Evolutionary conservation across 2,888 invertebrate species (phyloP), one percentile per base, ranked within the genome.

Genomic region (Noctua janthe): DNA sequence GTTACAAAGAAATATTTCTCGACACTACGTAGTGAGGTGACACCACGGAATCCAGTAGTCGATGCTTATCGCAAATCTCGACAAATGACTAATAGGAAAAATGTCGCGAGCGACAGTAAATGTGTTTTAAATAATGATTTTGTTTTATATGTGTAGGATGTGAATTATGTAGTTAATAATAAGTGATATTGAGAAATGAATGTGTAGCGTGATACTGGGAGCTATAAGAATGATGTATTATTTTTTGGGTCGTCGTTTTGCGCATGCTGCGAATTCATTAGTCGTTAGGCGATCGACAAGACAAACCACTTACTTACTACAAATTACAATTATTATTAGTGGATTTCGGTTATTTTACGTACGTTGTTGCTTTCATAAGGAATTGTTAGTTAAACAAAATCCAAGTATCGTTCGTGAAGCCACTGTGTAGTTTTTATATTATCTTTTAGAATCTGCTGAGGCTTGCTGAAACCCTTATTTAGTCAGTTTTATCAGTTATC

Each of bases 41-140:
- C 91, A 91, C 91, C 89, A 91, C 90, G 91, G 90, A 89, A 91
- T 90, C 89, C 94, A 90, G 94, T 94, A 94, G 93, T 92, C 92
- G 88, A 88, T 84, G 81, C 71, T 90, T 88, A 91, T 91, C 92
- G 88, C 88, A 74, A 85, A 91, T 91, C 92, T 90, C 77, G 90
- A 90, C 91, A 92, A 90, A 88, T 92, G 93, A 92, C 91, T 90
- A 91, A 92, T 92, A 90, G 83, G 87, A 90, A 90, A 91, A 90
- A 91, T 89, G 88, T 91, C 88, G 82, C 82, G 82, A 71, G 64
- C 62, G 83, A 82, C 86, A 80, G 82, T 90, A 86, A 87, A 89
- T 83, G 82, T 90, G 90, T 87, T 87, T 88, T 80, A 83, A 89
- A 89, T 88, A 88, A 86, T 88, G 79, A 88, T 87, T 80, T 87